phyloP scores from a whole-genome alignment of 2,797 vertebrate species.

The Bufotes viridis region DNA sequence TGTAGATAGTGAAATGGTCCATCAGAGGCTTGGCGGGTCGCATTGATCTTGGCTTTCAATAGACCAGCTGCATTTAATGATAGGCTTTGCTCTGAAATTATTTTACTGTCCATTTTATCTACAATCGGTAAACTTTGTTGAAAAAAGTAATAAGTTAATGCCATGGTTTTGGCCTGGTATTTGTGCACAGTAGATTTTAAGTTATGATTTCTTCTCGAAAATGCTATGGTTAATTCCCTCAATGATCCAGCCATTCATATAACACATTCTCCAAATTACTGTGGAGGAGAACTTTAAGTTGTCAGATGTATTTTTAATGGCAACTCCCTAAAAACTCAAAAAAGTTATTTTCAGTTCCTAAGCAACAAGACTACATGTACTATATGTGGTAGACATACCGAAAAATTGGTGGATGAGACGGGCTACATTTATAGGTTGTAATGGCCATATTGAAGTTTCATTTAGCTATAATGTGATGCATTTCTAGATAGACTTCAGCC shows the following conservation, averaged over 20 bases:
- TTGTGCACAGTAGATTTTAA: not conserved
- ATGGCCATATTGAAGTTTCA: not conserved
- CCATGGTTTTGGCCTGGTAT: not conserved
- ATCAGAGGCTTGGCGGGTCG: conserved; percentile 5
- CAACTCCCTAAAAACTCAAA: not conserved
- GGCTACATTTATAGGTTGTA: not conserved
- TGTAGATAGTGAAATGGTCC: conserved; percentile 15
- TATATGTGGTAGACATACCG: not conserved
- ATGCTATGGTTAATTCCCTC: not conserved
- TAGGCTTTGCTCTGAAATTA: not conserved
- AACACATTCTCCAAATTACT: not conserved
- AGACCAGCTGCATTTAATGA: conserved; percentile 28
- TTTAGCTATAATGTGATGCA: too few relatives aligned
- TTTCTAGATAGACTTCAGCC: too few relatives aligned
- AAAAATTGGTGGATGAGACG: not conserved
- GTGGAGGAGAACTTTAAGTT: not conserved
- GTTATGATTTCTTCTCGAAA: not conserved
- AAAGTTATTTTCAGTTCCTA: not conserved
- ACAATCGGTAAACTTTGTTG: not conserved
- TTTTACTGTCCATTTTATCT: conserved; percentile 1
- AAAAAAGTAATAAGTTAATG: not conserved
- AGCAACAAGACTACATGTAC: not conserved
- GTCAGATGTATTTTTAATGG: not conserved
- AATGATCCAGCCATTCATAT: not conserved
- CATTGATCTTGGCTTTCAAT: conserved; percentile 18